phyloP scores from a whole-genome alignment of 1,140 invertebrate species.

The Steinernema feltiae region DNA sequence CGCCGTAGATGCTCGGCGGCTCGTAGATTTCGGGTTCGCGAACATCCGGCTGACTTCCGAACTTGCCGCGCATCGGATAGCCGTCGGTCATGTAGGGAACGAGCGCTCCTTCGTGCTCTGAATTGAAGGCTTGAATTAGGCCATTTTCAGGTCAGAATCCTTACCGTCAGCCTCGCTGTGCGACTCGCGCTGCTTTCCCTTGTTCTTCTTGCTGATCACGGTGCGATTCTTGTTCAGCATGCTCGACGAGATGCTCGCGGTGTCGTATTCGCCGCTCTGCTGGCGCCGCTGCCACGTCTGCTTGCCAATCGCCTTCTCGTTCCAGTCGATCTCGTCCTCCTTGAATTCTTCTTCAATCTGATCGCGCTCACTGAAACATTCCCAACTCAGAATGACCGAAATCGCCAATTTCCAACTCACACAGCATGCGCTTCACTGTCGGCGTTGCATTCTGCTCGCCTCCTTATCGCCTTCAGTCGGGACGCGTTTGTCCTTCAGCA shows the following conservation, averaged over 20 bases:
- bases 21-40: conserved; percentile 28
- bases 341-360: conserved; percentile 28
- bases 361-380: neutral
- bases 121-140: neutral
- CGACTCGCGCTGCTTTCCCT: conserved; percentile 12
- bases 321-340: conserved; percentile 47
- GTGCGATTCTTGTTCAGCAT: conserved; percentile 27
- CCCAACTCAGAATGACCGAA: too few relatives aligned
- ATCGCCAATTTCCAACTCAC: too few relatives aligned
- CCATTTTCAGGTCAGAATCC: neutral
- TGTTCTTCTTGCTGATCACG: conserved; percentile 30
- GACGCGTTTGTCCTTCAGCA: conserved; percentile 32
- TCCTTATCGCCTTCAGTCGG: conserved; percentile 39
- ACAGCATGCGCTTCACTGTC: neutral
- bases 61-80: conserved; percentile 28
- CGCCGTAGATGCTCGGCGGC: conserved; percentile 23
- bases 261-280: conserved; percentile 55
- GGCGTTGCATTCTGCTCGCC: neutral
- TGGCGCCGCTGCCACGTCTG: conserved; percentile 55
- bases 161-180: conserved; percentile 35
- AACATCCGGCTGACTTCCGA: conserved; percentile 39
- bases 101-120: conserved; percentile 31
- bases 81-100: conserved; percentile 26
- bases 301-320: conserved; percentile 49
- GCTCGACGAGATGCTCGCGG: conserved; percentile 38